Conservation (phyloP, 2,797 vertebrate genomes). For the Melanitta fusca region DNA sequence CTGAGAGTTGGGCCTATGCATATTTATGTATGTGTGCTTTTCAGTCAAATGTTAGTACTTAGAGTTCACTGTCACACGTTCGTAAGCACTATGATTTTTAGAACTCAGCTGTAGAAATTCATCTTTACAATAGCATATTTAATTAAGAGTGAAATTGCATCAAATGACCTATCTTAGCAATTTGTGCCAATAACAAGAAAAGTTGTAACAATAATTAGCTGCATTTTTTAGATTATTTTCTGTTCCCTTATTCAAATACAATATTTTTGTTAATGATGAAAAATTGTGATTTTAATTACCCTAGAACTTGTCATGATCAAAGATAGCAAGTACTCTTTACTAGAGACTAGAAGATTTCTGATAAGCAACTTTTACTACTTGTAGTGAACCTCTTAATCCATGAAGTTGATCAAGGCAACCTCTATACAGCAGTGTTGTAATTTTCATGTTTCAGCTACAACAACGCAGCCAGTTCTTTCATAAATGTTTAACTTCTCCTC, state of each 20-base stretch:
- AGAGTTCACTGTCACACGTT: neutral
- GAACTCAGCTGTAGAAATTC: neutral
- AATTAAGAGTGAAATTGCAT: neutral
- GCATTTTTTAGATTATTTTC: neutral
- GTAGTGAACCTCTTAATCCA: neutral
- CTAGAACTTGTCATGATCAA: neutral
- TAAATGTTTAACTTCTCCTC: neutral
- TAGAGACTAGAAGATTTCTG: neutral
- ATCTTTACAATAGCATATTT: neutral
- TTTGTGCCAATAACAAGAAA: neutral
- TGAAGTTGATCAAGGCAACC: neutral
- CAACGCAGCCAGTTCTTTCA: neutral
- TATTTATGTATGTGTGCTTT: neutral
- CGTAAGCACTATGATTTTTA: neutral
- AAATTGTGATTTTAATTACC: neutral
- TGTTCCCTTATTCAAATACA: neutral
- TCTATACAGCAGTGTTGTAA: too few species aligned
- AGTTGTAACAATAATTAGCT: neutral
- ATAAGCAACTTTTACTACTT: neutral
- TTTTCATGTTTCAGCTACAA: neutral
- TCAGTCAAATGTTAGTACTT: neutral
- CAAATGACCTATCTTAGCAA: neutral
- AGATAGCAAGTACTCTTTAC: neutral
- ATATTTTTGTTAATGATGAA: neutral
- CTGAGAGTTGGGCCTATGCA: neutral